Evolutionary conservation across 1,140 invertebrate genomes (phyloP).

Genomic region (Halictus rubicundus): DNA sequence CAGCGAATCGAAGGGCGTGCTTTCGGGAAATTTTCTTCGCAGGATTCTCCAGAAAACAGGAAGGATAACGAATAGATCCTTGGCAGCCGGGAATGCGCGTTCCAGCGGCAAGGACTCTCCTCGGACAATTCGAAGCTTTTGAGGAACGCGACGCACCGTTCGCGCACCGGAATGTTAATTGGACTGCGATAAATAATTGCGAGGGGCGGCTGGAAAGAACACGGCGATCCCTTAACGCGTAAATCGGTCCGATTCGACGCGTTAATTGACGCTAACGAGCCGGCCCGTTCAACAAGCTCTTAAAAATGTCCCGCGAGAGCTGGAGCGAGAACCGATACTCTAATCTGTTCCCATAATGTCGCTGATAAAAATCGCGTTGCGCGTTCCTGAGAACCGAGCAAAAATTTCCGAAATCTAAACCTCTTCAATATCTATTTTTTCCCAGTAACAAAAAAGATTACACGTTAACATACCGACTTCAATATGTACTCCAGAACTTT

Average conservation of each 20-base stretch:
- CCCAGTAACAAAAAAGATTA: too few species aligned
- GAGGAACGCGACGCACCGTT: conserved; percentile 13
- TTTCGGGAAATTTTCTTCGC: too few species aligned
- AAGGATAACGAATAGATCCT: conserved; percentile 7
- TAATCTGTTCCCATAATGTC: not conserved
- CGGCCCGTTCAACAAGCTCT: not conserved
- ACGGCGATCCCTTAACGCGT: conserved; percentile 5
- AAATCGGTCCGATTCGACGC: conserved; percentile 14
- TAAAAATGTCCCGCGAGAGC: not conserved
- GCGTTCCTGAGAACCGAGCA: not conserved
- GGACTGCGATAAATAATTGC: conserved; percentile 21
- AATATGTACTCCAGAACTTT: too few species aligned
- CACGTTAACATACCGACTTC: too few species aligned
- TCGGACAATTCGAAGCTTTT: conserved; percentile 38
- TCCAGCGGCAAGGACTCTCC: conserved; percentile 37
- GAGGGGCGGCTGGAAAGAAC: not conserved
- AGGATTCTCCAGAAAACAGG: not conserved
- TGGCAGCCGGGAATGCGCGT: conserved; percentile 11
- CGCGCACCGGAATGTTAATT: conserved; percentile 34
- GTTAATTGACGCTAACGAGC: conserved; percentile 17
- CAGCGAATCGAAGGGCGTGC: too few species aligned
- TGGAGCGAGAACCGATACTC: not conserved
- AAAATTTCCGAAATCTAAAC: not conserved
- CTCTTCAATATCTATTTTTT: too few species aligned
- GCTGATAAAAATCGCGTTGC: not conserved